These are phyloP conservation scores for Phyllotis vaccarum DNA, from an alignment of 2,797 vertebrate species.

Conservation along the genomic window DNA sequence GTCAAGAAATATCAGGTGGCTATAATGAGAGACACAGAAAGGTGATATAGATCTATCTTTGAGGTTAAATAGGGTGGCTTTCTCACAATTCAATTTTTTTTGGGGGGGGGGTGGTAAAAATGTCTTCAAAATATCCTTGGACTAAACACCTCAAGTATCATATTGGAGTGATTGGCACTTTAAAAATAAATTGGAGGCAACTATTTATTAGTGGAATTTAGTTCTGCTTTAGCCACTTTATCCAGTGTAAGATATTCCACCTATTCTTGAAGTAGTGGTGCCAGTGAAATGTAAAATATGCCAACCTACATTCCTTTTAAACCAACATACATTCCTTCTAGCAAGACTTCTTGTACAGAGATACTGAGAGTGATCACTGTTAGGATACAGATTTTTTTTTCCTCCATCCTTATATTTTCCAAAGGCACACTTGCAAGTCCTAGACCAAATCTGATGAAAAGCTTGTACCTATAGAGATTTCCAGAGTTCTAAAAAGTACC, in stretches of 20 bases:
- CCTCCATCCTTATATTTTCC: neutral
- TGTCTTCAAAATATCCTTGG: neutral
- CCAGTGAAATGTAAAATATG: neutral
- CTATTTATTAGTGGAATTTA: neutral
- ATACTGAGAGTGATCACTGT: neutral
- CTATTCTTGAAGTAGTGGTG: neutral
- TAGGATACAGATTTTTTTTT: conserved; percentile 25
- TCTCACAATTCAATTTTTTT: conserved; percentile 25
- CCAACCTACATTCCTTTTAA: neutral
- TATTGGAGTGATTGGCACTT: neutral
- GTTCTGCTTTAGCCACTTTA: neutral
- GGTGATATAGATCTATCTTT: neutral
- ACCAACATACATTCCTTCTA: conserved; percentile 34
- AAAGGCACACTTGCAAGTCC: conserved; percentile 11
- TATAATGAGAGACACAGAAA: conserved; percentile 4
- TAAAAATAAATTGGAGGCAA: neutral
- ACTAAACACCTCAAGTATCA: neutral
- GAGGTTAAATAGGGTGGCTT: neutral
- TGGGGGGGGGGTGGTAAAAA: too few relatives aligned
- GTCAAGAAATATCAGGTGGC: conserved; percentile 2
- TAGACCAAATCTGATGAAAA: conserved; percentile 18
- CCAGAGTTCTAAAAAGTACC: neutral
- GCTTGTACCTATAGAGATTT: neutral
- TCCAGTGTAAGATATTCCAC: neutral
- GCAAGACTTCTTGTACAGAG: neutral